A percentile compares a stretch with the other conserved stretches of the same genome.
phyloP scores from a whole-genome alignment of 2,888 invertebrate genomes.

The Crematogaster levior region DNA sequence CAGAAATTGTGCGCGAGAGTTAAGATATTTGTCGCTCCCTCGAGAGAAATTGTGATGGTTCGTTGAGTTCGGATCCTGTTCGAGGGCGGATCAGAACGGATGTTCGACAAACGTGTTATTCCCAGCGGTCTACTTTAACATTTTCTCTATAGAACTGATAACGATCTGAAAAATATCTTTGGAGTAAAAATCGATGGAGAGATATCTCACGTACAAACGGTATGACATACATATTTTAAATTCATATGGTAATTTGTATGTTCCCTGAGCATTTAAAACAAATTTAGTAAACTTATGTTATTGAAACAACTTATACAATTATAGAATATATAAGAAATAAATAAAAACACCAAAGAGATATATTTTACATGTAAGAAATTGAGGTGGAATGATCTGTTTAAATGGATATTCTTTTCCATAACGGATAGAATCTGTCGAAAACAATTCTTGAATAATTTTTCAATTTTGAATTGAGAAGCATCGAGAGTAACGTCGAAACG shows the following conservation, averaged over 20 bases:
- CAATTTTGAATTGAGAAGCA: neutral
- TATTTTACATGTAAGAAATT: neutral
- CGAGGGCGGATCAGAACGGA: neutral
- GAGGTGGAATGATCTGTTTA: neutral
- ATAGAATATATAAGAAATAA: neutral
- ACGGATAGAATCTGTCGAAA: neutral
- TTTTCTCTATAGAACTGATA: neutral
- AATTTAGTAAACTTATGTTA: neutral
- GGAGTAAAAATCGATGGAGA: neutral
- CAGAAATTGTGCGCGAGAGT: neutral
- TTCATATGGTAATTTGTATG: neutral
- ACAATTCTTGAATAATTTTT: neutral
- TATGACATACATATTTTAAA: neutral
- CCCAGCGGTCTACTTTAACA: neutral
- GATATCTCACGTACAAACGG: neutral
- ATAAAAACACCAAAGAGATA: neutral
- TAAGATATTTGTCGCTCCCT: slow-evolving; percentile 35
- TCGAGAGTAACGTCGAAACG: neutral
- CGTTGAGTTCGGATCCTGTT: neutral
- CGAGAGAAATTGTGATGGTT: slow-evolving; percentile 15
- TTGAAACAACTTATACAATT: neutral
- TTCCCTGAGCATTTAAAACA: neutral
- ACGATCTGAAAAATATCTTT: neutral
- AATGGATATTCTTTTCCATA: neutral
- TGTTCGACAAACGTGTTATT: neutral